Conservation (phyloP, 2,797 vertebrate genomes). For the Caiman crocodilus region DNA sequence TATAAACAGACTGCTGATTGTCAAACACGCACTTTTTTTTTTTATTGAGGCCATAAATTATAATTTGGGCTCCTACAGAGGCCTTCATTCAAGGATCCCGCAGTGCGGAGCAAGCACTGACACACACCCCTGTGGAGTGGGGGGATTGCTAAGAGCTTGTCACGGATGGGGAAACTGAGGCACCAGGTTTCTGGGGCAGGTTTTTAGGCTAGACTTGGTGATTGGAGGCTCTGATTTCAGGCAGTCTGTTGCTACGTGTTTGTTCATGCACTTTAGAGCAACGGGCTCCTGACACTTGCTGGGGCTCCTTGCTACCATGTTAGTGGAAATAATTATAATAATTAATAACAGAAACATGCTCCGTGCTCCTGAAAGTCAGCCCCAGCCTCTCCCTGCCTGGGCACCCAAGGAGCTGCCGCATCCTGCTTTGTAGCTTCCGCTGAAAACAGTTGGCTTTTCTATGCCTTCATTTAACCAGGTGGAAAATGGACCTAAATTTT, state of each 20-base stretch:
- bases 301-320: not conserved
- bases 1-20: constrained; percentile 37
- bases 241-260: not conserved
- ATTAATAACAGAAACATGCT: not conserved
- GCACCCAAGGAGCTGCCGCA: not conserved
- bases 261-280: not conserved
- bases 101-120: constrained; percentile 2
- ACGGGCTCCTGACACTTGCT: not conserved
- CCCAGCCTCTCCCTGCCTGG: not conserved
- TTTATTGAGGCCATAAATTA: constrained; percentile 27
- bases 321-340: not conserved
- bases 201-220: not conserved
- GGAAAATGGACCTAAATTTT: not conserved
- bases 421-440: not conserved
- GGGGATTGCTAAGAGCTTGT: not conserved
- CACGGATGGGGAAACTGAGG: constrained; percentile 1
- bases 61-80: not conserved
- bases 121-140: not conserved
- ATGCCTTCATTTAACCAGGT: not conserved
- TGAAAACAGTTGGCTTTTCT: not conserved
- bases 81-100: constrained; percentile 16
- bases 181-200: not conserved
- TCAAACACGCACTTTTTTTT: constrained; percentile 20
- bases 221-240: not conserved
- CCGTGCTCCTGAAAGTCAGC: not conserved